These are phyloP conservation scores for Leptinotarsa haldemani DNA, from an alignment of 2,888 invertebrate species.

Conservation along the genomic window DNA sequence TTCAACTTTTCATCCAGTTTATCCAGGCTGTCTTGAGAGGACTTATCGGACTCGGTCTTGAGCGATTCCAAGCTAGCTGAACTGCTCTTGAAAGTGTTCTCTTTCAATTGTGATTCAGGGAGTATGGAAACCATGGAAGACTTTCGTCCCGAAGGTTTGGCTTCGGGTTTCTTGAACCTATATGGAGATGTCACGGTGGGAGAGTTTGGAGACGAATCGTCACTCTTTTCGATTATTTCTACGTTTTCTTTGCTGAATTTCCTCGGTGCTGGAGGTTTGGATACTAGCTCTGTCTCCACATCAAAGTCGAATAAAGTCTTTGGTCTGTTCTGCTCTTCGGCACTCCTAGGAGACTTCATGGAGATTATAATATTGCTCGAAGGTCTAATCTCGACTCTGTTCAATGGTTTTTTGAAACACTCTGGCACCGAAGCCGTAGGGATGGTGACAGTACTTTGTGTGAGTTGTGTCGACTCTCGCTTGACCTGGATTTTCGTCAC, in stretches of 20 bases:
- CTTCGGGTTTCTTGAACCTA: conserved; percentile 55
- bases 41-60: conserved; percentile 52
- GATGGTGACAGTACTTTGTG: conserved; percentile 50
- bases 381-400: conserved; percentile 75
- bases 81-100: conserved; percentile 64
- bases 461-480: conserved; percentile 67
- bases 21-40: conserved; percentile 58
- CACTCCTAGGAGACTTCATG: conserved; percentile 66
- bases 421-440: conserved; percentile 71
- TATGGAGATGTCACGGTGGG: conserved; percentile 38
- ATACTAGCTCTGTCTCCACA: conserved; percentile 38
- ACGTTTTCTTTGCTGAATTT: conserved; percentile 58
- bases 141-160: conserved; percentile 47
- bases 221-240: conserved; percentile 64
- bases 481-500: conserved; percentile 72
- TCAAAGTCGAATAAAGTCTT: conserved; percentile 54
- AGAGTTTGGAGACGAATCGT: conserved; percentile 49
- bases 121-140: conserved; percentile 54
- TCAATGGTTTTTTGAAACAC: conserved; percentile 77
- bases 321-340: conserved; percentile 54
- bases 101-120: conserved; percentile 50
- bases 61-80: conserved; percentile 70
- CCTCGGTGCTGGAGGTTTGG: conserved; percentile 47
- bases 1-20: conserved; percentile 50
- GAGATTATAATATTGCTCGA: conserved; percentile 75